Base-by-base conservation (phyloP, 2,113 vertebrate species). In the Tenebrosternarchus preto region DNA sequence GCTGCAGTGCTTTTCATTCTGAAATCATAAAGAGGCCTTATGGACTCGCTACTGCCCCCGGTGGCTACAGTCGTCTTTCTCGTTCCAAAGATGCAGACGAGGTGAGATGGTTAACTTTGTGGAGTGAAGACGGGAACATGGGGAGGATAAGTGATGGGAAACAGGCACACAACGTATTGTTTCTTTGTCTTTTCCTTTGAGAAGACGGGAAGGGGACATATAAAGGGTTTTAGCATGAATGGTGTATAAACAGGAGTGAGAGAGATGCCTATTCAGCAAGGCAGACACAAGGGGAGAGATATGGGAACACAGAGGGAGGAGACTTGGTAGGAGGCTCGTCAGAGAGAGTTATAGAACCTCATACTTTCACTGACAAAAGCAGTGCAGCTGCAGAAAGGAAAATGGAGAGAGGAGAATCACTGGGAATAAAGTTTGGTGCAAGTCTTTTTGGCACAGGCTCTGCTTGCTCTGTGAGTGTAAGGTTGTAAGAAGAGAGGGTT, bases 1-100 rank as follows among this genome's bases (percentile, higher is more conserved):
- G 24, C 33, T 66, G 68, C 57, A 19, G 72, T 80, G 56, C 61
- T 68, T 66, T 72, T 82, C 22, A 77, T 82, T 80, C 74, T 50
- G 36, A 76, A 80, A 27, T 68, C 36, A 19, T 71, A 78, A 67
- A 77, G 61, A 55, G 43, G 61, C 33, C 6, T 61, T 59, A 73
- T 73, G 50, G 55, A 25, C 71, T 83, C 73, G 50, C 24, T 17
- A 50, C 70, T 17, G 12, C 6, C 67, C 76, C 55, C 17, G n/a
- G 27, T 16, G 78, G 33, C 70, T n/a, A 36, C 73, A 43, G 59
- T 17, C 5, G 29, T 74, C 5, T 63, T 24, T 75, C 55, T 60
- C 53, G 70, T 76, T 59, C 20, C 15, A 80, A 39, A 33, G 29
- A n/a, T 68, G 36, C 24, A 8, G 11, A 29, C 17, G 24, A 72